Evolutionary conservation across 2,888 invertebrate genomes (phyloP).

Genomic region (Lithophane leautieri): DNA sequence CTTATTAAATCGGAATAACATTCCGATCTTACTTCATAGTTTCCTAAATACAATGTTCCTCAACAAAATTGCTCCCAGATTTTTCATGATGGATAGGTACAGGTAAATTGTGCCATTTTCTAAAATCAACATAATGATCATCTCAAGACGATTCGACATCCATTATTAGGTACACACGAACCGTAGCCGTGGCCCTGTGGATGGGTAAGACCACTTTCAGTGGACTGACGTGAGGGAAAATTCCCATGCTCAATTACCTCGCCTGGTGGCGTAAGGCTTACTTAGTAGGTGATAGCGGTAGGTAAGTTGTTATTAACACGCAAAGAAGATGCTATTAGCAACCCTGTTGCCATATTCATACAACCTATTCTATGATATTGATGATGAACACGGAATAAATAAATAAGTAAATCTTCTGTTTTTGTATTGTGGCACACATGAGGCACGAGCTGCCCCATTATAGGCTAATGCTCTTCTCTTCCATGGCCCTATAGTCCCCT

Average conservation of each 20-base stretch:
- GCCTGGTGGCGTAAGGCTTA: neutral
- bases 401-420: neutral
- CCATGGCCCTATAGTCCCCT: no score
- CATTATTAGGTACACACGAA: neutral
- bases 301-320: constrained; percentile 18
- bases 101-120: neutral
- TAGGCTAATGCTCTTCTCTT: neutral
- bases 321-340: neutral
- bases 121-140: neutral
- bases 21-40: neutral
- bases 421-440: neutral
- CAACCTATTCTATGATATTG: neutral
- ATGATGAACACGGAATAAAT: neutral
- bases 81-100: neutral
- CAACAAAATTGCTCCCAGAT: neutral
- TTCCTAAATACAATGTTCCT: neutral
- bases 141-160: neutral
- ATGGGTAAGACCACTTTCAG: neutral
- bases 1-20: constrained; percentile 30
- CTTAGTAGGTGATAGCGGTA: constrained; percentile 5
- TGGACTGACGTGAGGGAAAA: constrained; percentile 14
- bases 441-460: no score
- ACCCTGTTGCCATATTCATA: neutral
- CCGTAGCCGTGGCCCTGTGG: constrained; percentile 9
- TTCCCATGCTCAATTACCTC: constrained; percentile 36